phyloP scores from a whole-genome alignment of 2,888 invertebrate species.

The Drosophila sordidapex region DNA sequence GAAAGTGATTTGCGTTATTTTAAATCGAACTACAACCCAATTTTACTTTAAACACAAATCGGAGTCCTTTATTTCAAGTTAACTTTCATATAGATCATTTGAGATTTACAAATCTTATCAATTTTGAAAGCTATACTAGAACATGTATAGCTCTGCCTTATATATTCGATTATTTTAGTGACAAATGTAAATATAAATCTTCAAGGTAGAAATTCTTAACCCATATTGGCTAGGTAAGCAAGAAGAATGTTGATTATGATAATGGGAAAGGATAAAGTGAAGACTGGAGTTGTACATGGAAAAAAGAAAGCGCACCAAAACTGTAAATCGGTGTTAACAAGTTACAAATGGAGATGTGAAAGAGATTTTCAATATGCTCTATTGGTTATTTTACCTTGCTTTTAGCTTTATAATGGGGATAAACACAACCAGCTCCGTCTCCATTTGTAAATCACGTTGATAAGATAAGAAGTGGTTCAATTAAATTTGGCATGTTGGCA shows the following conservation, averaged over 20 bases:
- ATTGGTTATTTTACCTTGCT: neutral
- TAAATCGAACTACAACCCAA: neutral
- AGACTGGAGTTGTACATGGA: too few relatives aligned
- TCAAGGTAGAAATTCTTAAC: neutral
- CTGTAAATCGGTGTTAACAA: neutral
- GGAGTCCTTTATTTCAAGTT: neutral
- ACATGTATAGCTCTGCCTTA: neutral
- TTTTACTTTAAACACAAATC: neutral
- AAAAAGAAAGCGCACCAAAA: neutral
- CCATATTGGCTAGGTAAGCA: slow-evolving; percentile 1
- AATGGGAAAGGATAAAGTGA: neutral
- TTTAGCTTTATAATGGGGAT: neutral
- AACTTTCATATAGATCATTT: neutral
- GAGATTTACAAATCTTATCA: neutral
- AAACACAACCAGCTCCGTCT: neutral
- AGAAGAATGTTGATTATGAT: neutral
- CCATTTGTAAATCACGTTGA: neutral
- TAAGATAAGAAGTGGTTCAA: slow-evolving; percentile 2
- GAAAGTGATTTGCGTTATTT: neutral
- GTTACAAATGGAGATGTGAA: neutral
- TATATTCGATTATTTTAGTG: neutral
- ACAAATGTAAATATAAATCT: neutral
- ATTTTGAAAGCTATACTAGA: neutral
- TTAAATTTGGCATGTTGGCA: neutral
- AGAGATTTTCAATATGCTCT: neutral